Evolutionary conservation across 2,888 invertebrate species (phyloP).

Genomic region (Drosophila gaucha): DNA sequence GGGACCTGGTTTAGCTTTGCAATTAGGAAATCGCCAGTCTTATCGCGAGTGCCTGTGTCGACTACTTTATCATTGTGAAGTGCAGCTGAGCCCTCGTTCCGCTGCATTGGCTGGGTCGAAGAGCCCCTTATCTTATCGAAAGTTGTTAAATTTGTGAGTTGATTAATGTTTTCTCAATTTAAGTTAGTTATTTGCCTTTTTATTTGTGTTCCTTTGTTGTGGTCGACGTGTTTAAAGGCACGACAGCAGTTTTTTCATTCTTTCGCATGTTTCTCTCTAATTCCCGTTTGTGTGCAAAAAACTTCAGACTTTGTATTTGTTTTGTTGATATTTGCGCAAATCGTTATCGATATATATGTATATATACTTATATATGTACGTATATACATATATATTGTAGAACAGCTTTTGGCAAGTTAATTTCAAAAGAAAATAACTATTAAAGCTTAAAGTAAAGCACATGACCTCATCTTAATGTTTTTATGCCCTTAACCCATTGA

Average conservation of each 20-base stretch:
- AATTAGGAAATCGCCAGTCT: neutral
- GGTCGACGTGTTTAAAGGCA: constrained; percentile 66
- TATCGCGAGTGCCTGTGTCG: neutral
- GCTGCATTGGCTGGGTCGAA: constrained; percentile 25
- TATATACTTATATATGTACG: neutral
- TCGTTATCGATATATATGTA: constrained; percentile 34
- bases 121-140: constrained; percentile 59
- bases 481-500: neutral
- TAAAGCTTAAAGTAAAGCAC: constrained; percentile 37
- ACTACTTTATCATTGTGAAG: constrained; percentile 1
- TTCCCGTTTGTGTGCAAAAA: constrained; percentile 22
- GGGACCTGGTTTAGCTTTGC: neutral
- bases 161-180: constrained; percentile 52
- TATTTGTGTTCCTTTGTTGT: constrained; percentile 42
- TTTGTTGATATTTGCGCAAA: constrained; percentile 51
- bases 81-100: constrained; percentile 36
- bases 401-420: constrained; percentile 49
- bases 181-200: constrained; percentile 13
- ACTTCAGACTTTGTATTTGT: constrained; percentile 43
- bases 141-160: constrained; percentile 16
- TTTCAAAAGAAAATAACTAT: constrained; percentile 53
- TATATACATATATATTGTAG: neutral
- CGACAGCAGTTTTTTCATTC: constrained; percentile 38
- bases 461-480: constrained; percentile 60
- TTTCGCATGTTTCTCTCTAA: constrained; percentile 4